phyloP scores from a whole-genome alignment of 2,797 vertebrate species.

The Potorous gilbertii region DNA sequence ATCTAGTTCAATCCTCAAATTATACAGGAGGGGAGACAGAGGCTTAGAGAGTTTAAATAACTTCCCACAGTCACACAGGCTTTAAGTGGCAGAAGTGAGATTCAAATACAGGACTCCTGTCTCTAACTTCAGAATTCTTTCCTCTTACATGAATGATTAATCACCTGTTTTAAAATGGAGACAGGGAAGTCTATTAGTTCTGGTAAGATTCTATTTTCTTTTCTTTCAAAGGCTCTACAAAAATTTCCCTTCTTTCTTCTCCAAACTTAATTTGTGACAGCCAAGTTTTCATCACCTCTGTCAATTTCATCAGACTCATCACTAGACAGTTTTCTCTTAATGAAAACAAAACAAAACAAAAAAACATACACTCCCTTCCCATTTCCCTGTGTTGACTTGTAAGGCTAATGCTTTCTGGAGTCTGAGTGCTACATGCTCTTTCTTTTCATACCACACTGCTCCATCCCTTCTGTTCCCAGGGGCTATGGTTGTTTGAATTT shows the following conservation, averaged over 20 bases:
- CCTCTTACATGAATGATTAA: neutral
- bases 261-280: neutral
- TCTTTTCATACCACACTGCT: neutral
- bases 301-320: neutral
- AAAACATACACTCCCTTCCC: neutral
- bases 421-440: neutral
- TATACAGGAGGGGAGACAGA: neutral
- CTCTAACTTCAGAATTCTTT: neutral
- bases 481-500: neutral
- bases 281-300: neutral
- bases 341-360: neutral
- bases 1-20: neutral
- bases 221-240: neutral
- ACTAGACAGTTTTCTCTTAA: neutral
- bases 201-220: neutral
- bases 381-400: neutral
- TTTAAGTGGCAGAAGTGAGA: neutral
- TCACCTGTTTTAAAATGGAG: neutral
- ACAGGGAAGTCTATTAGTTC: neutral
- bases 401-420: neutral
- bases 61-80: neutral
- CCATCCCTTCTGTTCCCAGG: neutral
- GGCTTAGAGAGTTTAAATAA: neutral
- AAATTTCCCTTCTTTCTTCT: neutral
- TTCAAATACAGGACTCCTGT: neutral